Percentiles rank a stretch among this genome's conserved stretches.
phyloP scores from a whole-genome alignment of 2,888 invertebrate genomes.

The Chymomyza procnemis region DNA sequence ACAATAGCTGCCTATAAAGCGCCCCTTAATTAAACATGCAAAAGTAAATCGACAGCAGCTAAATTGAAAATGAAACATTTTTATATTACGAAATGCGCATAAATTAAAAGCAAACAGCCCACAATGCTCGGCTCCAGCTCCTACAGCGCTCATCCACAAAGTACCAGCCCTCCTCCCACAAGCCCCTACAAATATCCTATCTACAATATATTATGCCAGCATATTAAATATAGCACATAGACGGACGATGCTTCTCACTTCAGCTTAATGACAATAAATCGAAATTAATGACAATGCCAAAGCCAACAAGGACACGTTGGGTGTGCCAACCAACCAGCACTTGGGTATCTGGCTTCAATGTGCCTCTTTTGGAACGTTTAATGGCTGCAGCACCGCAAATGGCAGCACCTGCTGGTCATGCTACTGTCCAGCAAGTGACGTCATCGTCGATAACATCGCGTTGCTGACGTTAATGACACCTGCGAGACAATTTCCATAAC shows the following conservation, averaged over 20 bases:
- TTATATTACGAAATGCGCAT: conserved; percentile 39
- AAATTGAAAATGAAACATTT: conserved; percentile 4
- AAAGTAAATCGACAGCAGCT: conserved; percentile 47
- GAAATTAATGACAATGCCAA: conserved; percentile 64
- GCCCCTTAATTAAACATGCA: conserved; percentile 52
- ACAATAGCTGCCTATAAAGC: conserved; percentile 3
- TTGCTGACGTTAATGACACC: conserved; percentile 70
- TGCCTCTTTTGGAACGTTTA: conserved; percentile 42
- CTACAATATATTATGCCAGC: background rate
- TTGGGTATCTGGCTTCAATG: background rate
- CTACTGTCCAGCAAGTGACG: background rate
- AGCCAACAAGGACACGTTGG: background rate
- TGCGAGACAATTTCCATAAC: conserved; percentile 73
- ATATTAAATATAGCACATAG: conserved; percentile 2
- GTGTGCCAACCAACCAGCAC: background rate
- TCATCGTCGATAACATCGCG: conserved; percentile 14
- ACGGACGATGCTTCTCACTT: conserved; percentile 8
- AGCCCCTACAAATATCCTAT: too few species aligned
- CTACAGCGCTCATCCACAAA: background rate
- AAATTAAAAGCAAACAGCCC: conserved; percentile 52
- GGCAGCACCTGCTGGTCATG: conserved; percentile 55
- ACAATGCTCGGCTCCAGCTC: background rate
- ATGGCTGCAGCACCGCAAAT: conserved; percentile 48
- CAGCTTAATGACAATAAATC: conserved; percentile 72
- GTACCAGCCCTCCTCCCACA: too few species aligned